A percentile compares a stretch with the other conserved stretches of the same genome.
These are phyloP conservation scores for Micromesistius poutassou DNA, from an alignment of 2,797 vertebrate species.

Conservation along the genomic window DNA sequence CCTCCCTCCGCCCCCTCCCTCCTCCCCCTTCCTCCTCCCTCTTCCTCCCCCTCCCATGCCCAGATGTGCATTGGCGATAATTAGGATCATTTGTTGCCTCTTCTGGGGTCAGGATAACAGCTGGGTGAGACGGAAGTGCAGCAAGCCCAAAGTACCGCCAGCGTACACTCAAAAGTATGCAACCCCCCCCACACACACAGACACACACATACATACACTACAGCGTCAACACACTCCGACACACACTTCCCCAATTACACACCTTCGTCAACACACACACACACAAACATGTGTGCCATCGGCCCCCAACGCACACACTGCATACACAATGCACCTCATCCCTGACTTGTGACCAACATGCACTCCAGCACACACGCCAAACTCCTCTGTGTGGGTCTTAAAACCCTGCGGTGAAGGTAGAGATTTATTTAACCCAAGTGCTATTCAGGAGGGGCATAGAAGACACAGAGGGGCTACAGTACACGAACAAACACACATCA, in stretches of 20 bases:
- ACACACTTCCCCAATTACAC: too few species aligned
- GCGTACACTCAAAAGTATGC: neutral
- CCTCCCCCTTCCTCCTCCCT: too few species aligned
- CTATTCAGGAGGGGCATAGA: slow-evolving; percentile 9
- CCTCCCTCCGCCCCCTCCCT: too few species aligned
- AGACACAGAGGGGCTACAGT: neutral
- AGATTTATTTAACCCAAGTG: slow-evolving; percentile 22
- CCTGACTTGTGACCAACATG: neutral
- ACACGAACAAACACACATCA: neutral
- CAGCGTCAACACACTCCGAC: too few species aligned
- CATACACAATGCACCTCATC: too few species aligned
- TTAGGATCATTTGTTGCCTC: slow-evolving; percentile 35
- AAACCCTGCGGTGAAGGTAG: slow-evolving; percentile 15
- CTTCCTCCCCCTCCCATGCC: neutral
- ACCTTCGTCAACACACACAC: neutral
- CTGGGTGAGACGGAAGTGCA: slow-evolving; percentile 23
- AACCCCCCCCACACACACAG: neutral
- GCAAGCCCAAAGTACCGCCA: neutral
- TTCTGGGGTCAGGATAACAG: slow-evolving; percentile 44
- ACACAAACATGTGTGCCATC: neutral
- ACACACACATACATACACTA: too few species aligned
- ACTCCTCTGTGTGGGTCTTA: neutral
- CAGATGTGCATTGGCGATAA: slow-evolving; percentile 26
- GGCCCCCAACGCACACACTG: too few species aligned
- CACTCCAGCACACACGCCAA: neutral